These are phyloP conservation scores for Paedocypris sp. DNA, from an alignment of 2,113 vertebrate species.

Conservation along the genomic window DNA sequence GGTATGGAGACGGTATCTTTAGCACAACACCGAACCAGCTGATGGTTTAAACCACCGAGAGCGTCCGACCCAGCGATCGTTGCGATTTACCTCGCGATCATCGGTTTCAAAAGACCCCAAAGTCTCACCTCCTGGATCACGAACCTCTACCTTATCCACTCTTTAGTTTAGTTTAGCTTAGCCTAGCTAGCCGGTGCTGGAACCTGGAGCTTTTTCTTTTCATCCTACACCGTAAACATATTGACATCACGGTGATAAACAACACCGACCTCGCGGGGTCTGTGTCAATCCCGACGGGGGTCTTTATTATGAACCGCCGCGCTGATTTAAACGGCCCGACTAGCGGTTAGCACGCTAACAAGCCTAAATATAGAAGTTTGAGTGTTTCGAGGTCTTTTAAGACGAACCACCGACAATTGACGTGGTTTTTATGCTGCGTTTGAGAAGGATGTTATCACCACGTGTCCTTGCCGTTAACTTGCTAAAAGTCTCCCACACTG, in stretches of 20 bases:
- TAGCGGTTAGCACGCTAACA: conserved; percentile 17
- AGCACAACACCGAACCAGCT: background rate
- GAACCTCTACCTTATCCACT: conserved; percentile 6
- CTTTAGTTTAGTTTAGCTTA: conserved; percentile 17
- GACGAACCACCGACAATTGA: background rate
- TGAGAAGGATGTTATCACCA: too few species aligned
- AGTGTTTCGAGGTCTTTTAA: background rate
- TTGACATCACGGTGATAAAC: too few species aligned
- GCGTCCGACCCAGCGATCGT: background rate
- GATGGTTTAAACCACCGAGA: background rate
- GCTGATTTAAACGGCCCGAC: background rate
- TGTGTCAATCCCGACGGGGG: too few species aligned
- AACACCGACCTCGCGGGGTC: too few species aligned
- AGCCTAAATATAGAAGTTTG: background rate
- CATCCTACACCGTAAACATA: too few species aligned
- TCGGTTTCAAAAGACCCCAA: background rate
- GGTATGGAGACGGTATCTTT: too few species aligned
- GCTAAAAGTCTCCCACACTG: too few species aligned
- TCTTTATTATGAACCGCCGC: background rate
- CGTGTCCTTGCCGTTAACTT: too few species aligned
- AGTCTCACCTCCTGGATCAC: background rate
- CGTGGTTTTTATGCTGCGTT: background rate
- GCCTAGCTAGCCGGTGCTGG: background rate
- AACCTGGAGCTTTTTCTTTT: background rate
- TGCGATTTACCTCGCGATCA: too few species aligned